Evolutionary conservation across 2,797 vertebrate species (phyloP), one percentile per base, ranked within the genome.

Genomic region (Eulemur albifrons): DNA sequence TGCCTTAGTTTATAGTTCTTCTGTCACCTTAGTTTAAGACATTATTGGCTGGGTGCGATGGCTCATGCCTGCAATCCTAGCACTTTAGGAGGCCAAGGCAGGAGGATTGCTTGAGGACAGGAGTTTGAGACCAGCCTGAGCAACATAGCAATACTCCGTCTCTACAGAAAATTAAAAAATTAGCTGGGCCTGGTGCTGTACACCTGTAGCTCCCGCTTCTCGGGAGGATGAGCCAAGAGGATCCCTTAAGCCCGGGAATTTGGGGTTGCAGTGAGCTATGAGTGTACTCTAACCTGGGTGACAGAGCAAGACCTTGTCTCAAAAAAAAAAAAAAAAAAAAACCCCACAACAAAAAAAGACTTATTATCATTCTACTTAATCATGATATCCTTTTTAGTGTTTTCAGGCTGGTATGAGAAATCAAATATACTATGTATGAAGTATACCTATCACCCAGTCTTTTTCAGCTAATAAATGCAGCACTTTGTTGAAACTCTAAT

Each of bases 1-100:
- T 97, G 95, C 88, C 88, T 96, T 75, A 84, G 48, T 98, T 98
- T 89, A 83, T 96, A 96, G 94, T 96, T 50, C 90, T 88, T 97
- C 88, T 97, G 54, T 95, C 35, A 10, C 84, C 79, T 54, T 91
- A 6, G 91, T 80, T 95, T 90, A 93, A 77, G 63, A 21, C 93
- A 65, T 65, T n/a, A 65, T 65, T 65, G 63, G 7, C 63, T 65
- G 32, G 32, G 4, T 65, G 8, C 3, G 4, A 32, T 65, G 17
- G 63, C 32, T 65, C 63, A 65, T 20, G 63, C 1, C 32, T 65
- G 17, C n/a, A 65, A 20, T 65, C 63, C 32, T 4, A 65, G 32
- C 32, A 65, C 32, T 65, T 65, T 65, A 35, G 63, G 15, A 65
- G 63, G 32, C 63, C 17, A 7, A 65, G 32, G 17, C 1, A 35